phyloP scores from a whole-genome alignment of 2,797 vertebrate species.

The Enteromius viviparus region DNA sequence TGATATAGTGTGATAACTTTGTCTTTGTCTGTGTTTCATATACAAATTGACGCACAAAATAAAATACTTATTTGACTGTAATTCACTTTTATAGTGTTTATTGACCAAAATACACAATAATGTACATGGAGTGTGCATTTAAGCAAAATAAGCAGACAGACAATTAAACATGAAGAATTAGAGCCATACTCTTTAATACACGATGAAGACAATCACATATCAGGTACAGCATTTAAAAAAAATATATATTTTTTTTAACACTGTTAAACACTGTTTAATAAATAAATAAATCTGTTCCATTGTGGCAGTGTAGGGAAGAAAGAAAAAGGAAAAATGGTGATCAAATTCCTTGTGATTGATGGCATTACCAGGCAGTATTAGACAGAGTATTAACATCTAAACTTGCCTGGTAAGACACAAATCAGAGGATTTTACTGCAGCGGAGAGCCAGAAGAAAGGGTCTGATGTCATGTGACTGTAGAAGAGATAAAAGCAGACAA shows the following conservation, averaged over 20 bases:
- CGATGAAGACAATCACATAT: background rate
- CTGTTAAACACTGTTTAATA: no score
- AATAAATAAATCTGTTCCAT: background rate
- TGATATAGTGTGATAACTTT: background rate
- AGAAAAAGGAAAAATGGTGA: constrained; percentile 42
- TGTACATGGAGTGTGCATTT: background rate
- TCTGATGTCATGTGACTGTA: constrained; percentile 44
- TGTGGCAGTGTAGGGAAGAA: background rate
- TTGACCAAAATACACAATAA: background rate
- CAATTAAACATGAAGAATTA: background rate
- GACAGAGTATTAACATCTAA: constrained; percentile 84
- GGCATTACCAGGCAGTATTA: constrained; percentile 95
- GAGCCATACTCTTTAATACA: background rate
- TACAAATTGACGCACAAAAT: background rate
- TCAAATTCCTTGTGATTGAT: constrained; percentile 70
- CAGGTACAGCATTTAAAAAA: background rate
- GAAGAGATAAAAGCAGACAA: constrained; percentile 36
- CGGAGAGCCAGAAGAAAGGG: constrained; percentile 20
- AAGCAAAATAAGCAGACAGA: background rate
- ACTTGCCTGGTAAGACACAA: constrained; percentile 88
- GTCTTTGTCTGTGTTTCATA: background rate
- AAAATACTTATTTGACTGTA: background rate
- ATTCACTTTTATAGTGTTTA: background rate
- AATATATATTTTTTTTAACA: no score
- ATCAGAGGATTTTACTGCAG: constrained; percentile 72